Conservation (phyloP, 2,888 invertebrate species). For the Dyspetes luteomarginatus region DNA sequence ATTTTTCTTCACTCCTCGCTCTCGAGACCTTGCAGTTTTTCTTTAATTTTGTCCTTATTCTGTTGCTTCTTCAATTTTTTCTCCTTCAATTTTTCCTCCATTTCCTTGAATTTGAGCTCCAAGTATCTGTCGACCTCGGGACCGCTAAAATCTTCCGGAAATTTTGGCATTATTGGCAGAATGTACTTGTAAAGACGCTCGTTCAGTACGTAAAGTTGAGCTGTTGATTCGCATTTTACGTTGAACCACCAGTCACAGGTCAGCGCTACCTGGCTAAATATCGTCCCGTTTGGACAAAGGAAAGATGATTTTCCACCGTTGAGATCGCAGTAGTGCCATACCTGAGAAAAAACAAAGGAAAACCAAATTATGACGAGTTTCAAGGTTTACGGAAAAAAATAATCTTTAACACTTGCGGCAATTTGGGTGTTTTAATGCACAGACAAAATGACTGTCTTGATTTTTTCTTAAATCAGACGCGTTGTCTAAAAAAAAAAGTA, state of each 20-base stretch:
- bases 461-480: no score
- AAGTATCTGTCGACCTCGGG: slow-evolving; percentile 94
- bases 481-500: no score
- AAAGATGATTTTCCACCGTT: slow-evolving; percentile 96
- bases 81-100: slow-evolving; percentile 92
- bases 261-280: slow-evolving; percentile 94
- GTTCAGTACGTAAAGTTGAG: slow-evolving; percentile 94
- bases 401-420: no score
- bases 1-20: slow-evolving; percentile 38
- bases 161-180: slow-evolving; percentile 93
- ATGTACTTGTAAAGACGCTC: slow-evolving; percentile 95
- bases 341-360: slow-evolving; percentile 84
- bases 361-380: slow-evolving; percentile 9
- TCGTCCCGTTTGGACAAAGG: slow-evolving; percentile 94
- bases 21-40: slow-evolving; percentile 70
- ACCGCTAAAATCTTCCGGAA: slow-evolving; percentile 95
- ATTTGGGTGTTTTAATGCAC: no score
- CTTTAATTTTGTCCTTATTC: slow-evolving; percentile 73
- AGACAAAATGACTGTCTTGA: no score
- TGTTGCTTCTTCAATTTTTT: slow-evolving; percentile 84
- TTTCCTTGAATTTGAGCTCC: slow-evolving; percentile 93
- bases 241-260: slow-evolving; percentile 98
- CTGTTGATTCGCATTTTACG: slow-evolving; percentile 92
- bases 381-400: neutral
- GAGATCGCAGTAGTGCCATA: slow-evolving; percentile 96